Conservation (phyloP, 2,113 vertebrate species). For the Misgurnus mizolepis region DNA sequence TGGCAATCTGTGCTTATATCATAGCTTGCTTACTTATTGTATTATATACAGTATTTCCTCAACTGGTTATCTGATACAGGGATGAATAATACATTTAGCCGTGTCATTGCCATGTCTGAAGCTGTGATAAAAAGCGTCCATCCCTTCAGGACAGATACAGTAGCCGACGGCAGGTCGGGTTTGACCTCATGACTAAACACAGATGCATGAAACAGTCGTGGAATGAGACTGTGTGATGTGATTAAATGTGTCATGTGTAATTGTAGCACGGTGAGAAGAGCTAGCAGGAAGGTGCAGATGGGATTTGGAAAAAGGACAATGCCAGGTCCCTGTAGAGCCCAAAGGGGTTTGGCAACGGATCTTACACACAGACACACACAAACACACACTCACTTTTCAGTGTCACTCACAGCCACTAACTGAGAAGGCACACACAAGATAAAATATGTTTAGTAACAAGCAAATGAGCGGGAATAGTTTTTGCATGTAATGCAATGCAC, state of each 20-base stretch:
- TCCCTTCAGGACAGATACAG: slow-evolving; percentile 40
- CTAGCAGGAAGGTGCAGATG: slow-evolving; percentile 30
- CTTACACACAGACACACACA: neutral
- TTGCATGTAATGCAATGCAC: neutral
- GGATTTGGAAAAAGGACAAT: slow-evolving; percentile 42
- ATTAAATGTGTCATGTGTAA: slow-evolving; percentile 55
- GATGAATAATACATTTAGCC: slow-evolving; percentile 16
- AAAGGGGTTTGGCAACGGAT: slow-evolving; percentile 13
- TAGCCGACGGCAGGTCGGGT: slow-evolving; percentile 16
- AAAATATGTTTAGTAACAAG: slow-evolving; percentile 20
- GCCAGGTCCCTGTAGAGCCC: slow-evolving; percentile 38
- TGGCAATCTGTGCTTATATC: neutral
- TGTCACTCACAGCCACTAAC: neutral
- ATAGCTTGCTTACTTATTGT: slow-evolving; percentile 1
- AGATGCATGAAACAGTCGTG: slow-evolving; percentile 35
- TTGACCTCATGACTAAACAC: slow-evolving; percentile 37
- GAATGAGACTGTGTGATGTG: slow-evolving; percentile 44
- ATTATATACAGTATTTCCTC: slow-evolving; percentile 7
- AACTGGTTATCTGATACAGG: slow-evolving; percentile 32
- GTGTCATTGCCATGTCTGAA: slow-evolving; percentile 9
- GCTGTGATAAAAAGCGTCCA: slow-evolving; percentile 25
- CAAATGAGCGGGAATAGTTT: slow-evolving; percentile 2
- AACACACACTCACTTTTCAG: neutral
- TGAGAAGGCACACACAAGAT: neutral
- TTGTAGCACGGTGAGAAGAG: slow-evolving; percentile 54